These are phyloP conservation scores for Psammodynastes pulverulentus DNA, from an alignment of 2,113 vertebrate genomes.

Conservation along the genomic window DNA sequence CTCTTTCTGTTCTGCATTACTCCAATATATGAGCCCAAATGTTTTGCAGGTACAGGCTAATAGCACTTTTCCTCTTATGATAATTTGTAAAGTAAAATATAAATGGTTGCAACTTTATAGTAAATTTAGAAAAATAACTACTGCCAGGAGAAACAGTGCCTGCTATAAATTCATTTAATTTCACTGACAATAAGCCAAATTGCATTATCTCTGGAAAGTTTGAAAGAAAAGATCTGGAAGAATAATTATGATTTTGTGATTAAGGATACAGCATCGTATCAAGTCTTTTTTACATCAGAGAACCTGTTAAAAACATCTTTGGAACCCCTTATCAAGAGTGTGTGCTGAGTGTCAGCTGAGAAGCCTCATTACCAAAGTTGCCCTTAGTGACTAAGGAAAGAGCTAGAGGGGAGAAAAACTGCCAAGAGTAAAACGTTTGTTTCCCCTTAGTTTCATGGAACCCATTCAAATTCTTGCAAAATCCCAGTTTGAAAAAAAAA, in stretches of 20 bases:
- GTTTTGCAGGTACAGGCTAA: neutral
- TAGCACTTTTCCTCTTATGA: neutral
- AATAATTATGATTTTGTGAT: neutral
- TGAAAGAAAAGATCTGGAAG: neutral
- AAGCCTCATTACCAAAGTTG: neutral
- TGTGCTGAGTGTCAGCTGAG: neutral
- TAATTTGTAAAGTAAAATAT: neutral
- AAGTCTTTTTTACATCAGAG: neutral
- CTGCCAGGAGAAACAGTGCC: neutral
- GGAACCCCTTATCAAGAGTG: neutral
- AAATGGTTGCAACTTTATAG: neutral
- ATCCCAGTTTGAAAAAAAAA: neutral
- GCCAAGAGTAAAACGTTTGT: neutral
- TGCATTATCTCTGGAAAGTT: neutral
- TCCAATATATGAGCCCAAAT: neutral
- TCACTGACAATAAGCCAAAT: neutral
- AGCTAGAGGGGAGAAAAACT: neutral
- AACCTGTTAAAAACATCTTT: neutral
- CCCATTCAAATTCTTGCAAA: neutral
- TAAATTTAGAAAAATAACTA: neutral
- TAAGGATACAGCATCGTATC: neutral
- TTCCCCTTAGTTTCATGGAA: neutral
- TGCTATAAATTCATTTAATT: neutral
- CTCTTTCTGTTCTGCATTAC: neutral
- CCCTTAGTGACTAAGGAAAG: neutral